Base-by-base conservation (phyloP, 1,140 invertebrate species). In the Yoshiicerus persimilis region DNA sequence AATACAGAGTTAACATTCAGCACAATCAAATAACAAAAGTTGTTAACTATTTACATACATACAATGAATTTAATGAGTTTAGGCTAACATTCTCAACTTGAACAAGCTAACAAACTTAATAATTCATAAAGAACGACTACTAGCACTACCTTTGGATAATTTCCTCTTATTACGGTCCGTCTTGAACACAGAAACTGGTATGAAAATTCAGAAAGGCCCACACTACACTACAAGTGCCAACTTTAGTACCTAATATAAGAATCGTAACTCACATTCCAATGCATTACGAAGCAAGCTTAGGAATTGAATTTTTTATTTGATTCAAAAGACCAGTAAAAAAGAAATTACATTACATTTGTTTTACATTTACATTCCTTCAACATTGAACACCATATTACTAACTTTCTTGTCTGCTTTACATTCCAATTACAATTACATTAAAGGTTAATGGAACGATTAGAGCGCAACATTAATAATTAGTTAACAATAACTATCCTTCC, bases 1-100 rank as follows among this genome's bases (percentile, higher is more conserved):
- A 80, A 80, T 38, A 80, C 75, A 36, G 75, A 80, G 75, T 80
- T 80, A 80, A n/a, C 75, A 80, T 32, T n/a, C n/a, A n/a, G n/a
- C n/a, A 70, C 30, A 16, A 13, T 13, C 13, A 4, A 23, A 80
- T 38, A 36, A 23, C 34, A 80, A 80, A 80, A 32, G 75, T 34
- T 32, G 32, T 32, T 38, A 80, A 80, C 75, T 38, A 56, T n/a
- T n/a, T 16, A 56, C 16, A 41, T 56, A 6, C 47, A 56, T 56
- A 56, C 47, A 56, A 5, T 20, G 47, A 16, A n/a, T 56, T 56
- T 56, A 56, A 56, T 56, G 47, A 56, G 3, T 56, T n/a, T 56
- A 56, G n/a, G 20, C 47, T 56, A 16, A 56, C 47, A 56, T n/a
- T n/a, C 47, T 56, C 20, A 56, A 56, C 47, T 56, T 16, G 13